Base-by-base conservation (phyloP, 37 sponge, comb jelly and placozoan species). In the Tethya wilhelma region DNA sequence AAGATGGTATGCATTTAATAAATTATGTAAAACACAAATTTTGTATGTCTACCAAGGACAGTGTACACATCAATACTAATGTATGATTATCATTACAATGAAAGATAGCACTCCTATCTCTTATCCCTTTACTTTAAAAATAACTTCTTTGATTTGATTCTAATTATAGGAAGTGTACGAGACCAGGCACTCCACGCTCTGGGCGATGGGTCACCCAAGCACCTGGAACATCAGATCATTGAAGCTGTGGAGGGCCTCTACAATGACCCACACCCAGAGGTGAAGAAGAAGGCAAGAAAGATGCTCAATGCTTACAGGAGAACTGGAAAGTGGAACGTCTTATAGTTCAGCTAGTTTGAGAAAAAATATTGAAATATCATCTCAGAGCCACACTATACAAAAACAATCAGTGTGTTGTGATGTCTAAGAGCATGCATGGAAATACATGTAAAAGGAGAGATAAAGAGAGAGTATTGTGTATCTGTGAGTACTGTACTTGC, bases 151-250 rank as follows among this genome's bases (percentile, higher is more conserved):
- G n/a, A n/a, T n/a, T n/a, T n/a, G n/a, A n/a, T n/a, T n/a, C n/a
- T n/a, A n/a, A n/a, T n/a, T n/a, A n/a, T 23, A 37, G 41, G 55
- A 14, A 49, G 28, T 19, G 91, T 90, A 69, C 63, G 86, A 38
- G 90, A 90, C 81, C 91, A 90, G 73, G 91, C 91, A 1, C 75
- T 90, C 37, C 91, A 90, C 59, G 80, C 85, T 31, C 73, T 90
- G 65, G 91, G 91, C 17, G 91, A 90, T 59, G 91, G 91, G 0
- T 79, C 91, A 6, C 91, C 91, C 7, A n/a, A 28, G 4, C 89
- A 78, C 73, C 28, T 90, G 58, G 91, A 90, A 68, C 71, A 71
- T 60, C 38, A 67, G 73, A 90, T 90, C 7, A 59, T 90, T 0
- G 74, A 79, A 36, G 91, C 79, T 7, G 36, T 85, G 38, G 91